A percentile compares a stretch with the other conserved stretches of the same genome.
phyloP scores from a whole-genome alignment of 2,797 vertebrate genomes.

The Zalophus californianus region DNA sequence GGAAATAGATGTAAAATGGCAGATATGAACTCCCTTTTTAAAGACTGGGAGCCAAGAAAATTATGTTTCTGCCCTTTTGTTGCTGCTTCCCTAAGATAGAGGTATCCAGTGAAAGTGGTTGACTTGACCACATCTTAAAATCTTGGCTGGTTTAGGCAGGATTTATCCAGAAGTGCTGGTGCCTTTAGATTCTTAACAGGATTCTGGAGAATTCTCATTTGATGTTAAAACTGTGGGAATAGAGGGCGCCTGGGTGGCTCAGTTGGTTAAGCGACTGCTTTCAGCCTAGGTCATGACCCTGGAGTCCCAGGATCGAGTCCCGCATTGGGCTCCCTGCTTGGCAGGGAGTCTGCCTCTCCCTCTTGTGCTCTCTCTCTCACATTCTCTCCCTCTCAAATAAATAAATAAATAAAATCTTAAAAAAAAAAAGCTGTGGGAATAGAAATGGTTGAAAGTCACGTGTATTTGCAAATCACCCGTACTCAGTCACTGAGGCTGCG shows the following conservation, averaged over 20 bases:
- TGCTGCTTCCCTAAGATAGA: not conserved
- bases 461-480: not conserved
- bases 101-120: not conserved
- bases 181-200: not conserved
- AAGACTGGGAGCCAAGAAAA: not conserved
- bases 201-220: conserved; percentile 36
- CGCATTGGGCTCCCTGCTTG: no score
- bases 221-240: conserved; percentile 10
- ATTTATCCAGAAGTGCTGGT: not conserved
- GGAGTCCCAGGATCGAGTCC: no score
- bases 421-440: not conserved
- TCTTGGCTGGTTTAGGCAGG: not conserved
- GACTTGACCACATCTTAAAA: not conserved
- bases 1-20: not conserved
- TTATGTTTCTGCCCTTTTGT: not conserved
- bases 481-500: not conserved
- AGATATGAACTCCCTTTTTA: not conserved
- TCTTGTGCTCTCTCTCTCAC: no score
- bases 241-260: not conserved
- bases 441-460: not conserved
- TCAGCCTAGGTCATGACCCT: no score
- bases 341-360: no score
- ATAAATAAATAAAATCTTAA: no score
- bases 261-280: no score
- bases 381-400: no score